phyloP scores from a whole-genome alignment of 2,888 invertebrate genomes.

The Sarcophaga caerulescens region DNA sequence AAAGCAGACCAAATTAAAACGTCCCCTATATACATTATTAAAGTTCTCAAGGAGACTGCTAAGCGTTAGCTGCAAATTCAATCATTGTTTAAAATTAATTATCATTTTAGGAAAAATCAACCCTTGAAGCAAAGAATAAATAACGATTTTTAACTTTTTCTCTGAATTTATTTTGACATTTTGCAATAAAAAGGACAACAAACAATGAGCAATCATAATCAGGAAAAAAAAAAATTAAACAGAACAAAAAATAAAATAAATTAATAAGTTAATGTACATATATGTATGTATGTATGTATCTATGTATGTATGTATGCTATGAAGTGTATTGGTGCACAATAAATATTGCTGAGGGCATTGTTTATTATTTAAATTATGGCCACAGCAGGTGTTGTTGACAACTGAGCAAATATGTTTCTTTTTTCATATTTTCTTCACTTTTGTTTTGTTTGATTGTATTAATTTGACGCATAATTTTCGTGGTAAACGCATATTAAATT shows the following conservation, averaged over 20 bases:
- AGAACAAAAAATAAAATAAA: background rate
- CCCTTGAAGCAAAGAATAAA: too few species aligned
- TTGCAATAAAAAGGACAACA: background rate
- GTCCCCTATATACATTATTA: too few species aligned
- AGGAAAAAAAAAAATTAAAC: background rate
- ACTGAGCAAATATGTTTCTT: slow-evolving; percentile 34
- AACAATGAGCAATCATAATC: background rate
- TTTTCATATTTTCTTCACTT: too few species aligned
- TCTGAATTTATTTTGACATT: background rate
- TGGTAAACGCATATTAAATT: slow-evolving; percentile 51
- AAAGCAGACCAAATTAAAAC: too few species aligned
- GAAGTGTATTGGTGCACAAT: slow-evolving; percentile 28
- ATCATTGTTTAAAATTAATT: too few species aligned
- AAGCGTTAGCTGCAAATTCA: too few species aligned
- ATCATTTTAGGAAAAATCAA: too few species aligned
- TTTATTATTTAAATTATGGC: slow-evolving; percentile 59
- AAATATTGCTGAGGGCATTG: slow-evolving; percentile 45
- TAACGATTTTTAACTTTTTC: background rate
- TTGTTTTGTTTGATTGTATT: too few species aligned
- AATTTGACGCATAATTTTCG: background rate
- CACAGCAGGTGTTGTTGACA: slow-evolving; percentile 64
- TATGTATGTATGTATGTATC: background rate
- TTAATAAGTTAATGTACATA: too few species aligned
- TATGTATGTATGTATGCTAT: background rate
- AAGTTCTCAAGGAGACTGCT: too few species aligned